Percentiles rank a stretch among this genome's conserved stretches.
Evolutionary conservation across 2,113 vertebrate species (phyloP).

Genomic region (Scytalopus superciliaris): DNA sequence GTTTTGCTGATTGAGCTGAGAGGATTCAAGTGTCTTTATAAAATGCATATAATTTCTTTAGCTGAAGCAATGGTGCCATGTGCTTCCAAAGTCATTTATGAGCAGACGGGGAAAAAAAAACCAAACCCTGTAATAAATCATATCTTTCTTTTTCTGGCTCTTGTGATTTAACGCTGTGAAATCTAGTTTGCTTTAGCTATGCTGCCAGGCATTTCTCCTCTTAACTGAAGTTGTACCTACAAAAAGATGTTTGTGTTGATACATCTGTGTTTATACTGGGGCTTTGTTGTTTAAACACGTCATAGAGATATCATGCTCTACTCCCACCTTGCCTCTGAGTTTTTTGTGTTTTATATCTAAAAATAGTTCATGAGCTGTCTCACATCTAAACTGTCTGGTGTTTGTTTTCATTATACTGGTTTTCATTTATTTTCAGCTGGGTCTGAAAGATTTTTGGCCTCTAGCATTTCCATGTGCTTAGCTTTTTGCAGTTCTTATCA

Average conservation of each 20-base stretch:
- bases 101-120: neutral
- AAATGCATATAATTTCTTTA: neutral
- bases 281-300: neutral
- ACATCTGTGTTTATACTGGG: neutral
- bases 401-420: neutral
- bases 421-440: constrained; percentile 9
- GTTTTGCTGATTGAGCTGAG: constrained; percentile 25
- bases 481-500: neutral
- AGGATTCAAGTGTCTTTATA: neutral
- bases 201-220: neutral
- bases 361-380: neutral
- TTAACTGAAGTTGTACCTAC: neutral
- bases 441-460: constrained; percentile 31
- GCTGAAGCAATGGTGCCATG: neutral
- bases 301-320: neutral
- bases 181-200: neutral
- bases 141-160: neutral
- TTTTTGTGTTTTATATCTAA: constrained; percentile 18
- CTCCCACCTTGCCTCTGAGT: neutral
- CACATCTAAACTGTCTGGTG: neutral
- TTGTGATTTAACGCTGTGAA: neutral
- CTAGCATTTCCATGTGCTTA: neutral
- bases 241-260: neutral
- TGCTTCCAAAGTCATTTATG: constrained; percentile 2
- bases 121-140: neutral